These are phyloP conservation scores for Troides helena DNA, from an alignment of 2,888 invertebrate genomes.

Conservation along the genomic window DNA sequence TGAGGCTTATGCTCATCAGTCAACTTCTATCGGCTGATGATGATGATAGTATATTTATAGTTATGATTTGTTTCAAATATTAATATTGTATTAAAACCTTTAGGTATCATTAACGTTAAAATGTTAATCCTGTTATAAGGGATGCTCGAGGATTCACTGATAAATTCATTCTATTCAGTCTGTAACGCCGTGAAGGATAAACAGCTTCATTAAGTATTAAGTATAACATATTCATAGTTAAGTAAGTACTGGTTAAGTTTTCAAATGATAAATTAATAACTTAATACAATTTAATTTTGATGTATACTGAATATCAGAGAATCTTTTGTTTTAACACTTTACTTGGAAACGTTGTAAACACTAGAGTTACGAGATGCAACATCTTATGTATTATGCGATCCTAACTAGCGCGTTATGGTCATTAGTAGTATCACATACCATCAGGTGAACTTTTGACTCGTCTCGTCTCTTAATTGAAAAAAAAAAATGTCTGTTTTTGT, in stretches of 20 bases:
- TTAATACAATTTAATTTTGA: neutral
- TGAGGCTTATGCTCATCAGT: too few relatives aligned
- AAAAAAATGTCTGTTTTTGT: too few relatives aligned
- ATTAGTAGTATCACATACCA: too few relatives aligned
- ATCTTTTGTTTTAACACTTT: neutral
- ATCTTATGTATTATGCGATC: too few relatives aligned
- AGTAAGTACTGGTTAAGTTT: neutral
- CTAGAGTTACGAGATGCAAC: too few relatives aligned
- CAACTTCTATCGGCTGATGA: too few relatives aligned
- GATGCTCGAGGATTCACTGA: neutral
- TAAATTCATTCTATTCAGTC: neutral
- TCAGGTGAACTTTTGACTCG: too few relatives aligned
- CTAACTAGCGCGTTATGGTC: too few relatives aligned
- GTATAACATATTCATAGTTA: neutral
- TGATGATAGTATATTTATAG: too few relatives aligned
- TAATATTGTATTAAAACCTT: neutral
- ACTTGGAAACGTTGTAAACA: neutral
- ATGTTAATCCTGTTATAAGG: neutral
- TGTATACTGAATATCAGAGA: neutral
- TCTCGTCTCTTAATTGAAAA: too few relatives aligned
- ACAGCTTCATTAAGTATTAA: neutral
- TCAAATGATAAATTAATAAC: neutral
- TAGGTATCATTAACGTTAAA: neutral
- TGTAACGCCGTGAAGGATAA: neutral
- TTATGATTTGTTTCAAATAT: too few relatives aligned